These are phyloP conservation scores for Ctenopoma multispine DNA, from an alignment of 2,797 vertebrate species.

Conservation along the genomic window DNA sequence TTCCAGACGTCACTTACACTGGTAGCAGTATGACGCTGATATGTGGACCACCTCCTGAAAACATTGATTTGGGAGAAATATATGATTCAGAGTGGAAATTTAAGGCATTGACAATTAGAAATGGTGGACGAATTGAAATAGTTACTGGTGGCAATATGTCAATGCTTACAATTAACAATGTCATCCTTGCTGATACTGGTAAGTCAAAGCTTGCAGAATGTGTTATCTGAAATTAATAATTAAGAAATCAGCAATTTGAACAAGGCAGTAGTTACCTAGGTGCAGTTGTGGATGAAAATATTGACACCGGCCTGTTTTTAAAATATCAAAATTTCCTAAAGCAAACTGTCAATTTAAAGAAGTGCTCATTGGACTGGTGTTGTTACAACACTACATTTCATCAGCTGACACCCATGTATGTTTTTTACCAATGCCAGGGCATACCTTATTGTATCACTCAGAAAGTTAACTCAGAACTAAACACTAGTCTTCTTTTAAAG, in stretches of 20 bases:
- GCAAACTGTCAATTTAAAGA: no score
- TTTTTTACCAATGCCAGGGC: no score
- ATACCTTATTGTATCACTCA: no score
- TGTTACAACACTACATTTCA: no score
- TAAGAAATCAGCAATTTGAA: no score
- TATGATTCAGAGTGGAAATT: slow-evolving; percentile 56
- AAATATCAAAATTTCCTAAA: no score
- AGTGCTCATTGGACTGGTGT: no score
- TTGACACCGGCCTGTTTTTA: no score
- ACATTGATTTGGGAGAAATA: not conserved
- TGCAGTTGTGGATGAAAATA: not conserved
- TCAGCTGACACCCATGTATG: no score
- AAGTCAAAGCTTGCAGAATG: slow-evolving; percentile 31
- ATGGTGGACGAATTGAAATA: not conserved
- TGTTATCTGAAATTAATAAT: no score
- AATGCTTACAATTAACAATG: slow-evolving; percentile 32
- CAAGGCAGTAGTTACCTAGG: not conserved
- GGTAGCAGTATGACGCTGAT: slow-evolving; percentile 44
- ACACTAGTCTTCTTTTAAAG: no score
- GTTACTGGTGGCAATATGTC: not conserved
- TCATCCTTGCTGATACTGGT: slow-evolving; percentile 68
- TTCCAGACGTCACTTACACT: not conserved
- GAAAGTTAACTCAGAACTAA: no score
- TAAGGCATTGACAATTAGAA: not conserved
- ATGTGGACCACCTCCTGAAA: slow-evolving; percentile 30